A percentile compares a stretch with the other conserved stretches of the same genome.
phyloP scores from a whole-genome alignment of 2,113 vertebrate genomes.

The Cyanocitta stelleri region DNA sequence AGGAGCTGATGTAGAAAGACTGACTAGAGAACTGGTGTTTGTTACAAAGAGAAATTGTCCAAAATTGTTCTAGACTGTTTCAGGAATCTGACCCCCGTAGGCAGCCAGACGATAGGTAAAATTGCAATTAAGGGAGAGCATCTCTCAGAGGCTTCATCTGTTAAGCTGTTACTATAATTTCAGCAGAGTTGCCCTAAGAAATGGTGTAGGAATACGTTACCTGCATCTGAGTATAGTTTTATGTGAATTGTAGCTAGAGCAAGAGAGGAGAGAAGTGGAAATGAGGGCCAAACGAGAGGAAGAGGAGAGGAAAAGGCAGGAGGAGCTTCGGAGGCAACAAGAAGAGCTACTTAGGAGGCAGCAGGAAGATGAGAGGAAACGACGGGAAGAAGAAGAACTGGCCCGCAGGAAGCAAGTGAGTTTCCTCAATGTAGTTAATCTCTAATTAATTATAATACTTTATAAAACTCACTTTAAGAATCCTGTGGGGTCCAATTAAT shows the following conservation, averaged over 20 bases:
- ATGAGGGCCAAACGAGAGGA: constrained; percentile 94
- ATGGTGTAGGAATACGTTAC: constrained; percentile 44
- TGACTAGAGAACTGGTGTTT: neutral
- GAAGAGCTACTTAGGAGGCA: constrained; percentile 88
- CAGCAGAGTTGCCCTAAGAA: constrained; percentile 29
- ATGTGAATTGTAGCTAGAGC: constrained; percentile 82
- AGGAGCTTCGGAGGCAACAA: constrained; percentile 80
- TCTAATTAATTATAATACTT: constrained; percentile 11
- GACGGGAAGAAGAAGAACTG: constrained; percentile 91
- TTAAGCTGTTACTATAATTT: neutral
- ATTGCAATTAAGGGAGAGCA: neutral
- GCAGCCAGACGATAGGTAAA: constrained; percentile 18
- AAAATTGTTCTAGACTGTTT: neutral
- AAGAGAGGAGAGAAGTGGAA: constrained; percentile 91
- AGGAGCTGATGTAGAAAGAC: neutral
- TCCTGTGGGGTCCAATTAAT: constrained; percentile 44
- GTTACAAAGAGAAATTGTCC: neutral
- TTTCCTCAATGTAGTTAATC: constrained; percentile 17
- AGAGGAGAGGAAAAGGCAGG: constrained; percentile 88
- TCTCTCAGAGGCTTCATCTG: constrained; percentile 17
- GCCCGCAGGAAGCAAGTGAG: constrained; percentile 91
- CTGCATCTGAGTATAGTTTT: constrained; percentile 61
- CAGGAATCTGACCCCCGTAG: neutral
- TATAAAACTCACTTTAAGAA: constrained; percentile 38
- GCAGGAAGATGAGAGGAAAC: constrained; percentile 89